These are phyloP conservation scores for Muscicapa adusta DNA, from an alignment of 2,113 vertebrate genomes.

Conservation along the genomic window DNA sequence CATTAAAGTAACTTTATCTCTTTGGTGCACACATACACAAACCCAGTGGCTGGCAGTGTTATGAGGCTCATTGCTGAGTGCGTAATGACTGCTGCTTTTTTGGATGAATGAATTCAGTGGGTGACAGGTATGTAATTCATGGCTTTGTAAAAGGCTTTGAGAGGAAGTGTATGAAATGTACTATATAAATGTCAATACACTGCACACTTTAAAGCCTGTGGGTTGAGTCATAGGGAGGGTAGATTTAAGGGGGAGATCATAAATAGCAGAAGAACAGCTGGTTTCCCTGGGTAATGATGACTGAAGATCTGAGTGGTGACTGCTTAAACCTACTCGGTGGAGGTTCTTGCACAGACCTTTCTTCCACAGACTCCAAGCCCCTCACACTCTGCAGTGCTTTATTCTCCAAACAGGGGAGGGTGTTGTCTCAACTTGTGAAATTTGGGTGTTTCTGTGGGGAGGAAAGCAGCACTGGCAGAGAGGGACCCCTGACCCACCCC, in stretches of 20 bases:
- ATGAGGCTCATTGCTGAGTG: conserved; percentile 60
- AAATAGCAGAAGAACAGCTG: conserved; percentile 67
- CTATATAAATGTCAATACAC: conserved; percentile 73
- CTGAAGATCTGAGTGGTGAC: conserved; percentile 51
- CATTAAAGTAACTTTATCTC: conserved; percentile 67
- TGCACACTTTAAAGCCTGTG: conserved; percentile 62
- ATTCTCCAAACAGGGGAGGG: background rate
- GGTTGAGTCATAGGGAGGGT: conserved; percentile 58
- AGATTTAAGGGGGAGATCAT: conserved; percentile 55
- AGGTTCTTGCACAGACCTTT: background rate
- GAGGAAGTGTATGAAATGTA: conserved; percentile 70
- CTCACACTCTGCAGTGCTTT: background rate
- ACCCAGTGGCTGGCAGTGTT: conserved; percentile 49
- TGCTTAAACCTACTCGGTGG: conserved; percentile 3
- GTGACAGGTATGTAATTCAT: conserved; percentile 75
- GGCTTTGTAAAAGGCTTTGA: conserved; percentile 73
- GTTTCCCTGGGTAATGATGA: conserved; percentile 64
- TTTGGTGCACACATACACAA: conserved; percentile 57
- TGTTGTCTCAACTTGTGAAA: background rate
- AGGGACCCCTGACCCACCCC: background rate
- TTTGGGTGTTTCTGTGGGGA: background rate
- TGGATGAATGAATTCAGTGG: conserved; percentile 71
- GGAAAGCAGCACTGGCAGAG: background rate
- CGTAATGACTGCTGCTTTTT: conserved; percentile 69
- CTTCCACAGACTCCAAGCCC: background rate